A percentile compares a stretch with the other conserved stretches of the same genome.
phyloP scores from a whole-genome alignment of 2,888 invertebrate genomes.

The Hyppa rectilinea region DNA sequence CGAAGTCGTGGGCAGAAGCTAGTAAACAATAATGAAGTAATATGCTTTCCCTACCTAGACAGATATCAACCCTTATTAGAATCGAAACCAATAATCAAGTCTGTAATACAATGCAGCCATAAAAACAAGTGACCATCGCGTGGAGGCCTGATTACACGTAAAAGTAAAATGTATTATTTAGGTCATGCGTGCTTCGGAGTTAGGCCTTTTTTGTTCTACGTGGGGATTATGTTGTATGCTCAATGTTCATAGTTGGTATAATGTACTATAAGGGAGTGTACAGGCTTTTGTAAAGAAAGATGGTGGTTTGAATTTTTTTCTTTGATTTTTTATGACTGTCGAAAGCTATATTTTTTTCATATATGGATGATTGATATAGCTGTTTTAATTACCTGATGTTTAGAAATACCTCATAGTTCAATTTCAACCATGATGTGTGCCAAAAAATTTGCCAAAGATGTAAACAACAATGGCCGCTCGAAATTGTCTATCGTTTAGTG shows the following conservation, averaged over 20 bases:
- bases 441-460: no score
- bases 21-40: neutral
- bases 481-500: no score
- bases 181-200: constrained; percentile 64
- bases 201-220: constrained; percentile 26
- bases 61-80: constrained; percentile 12
- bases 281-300: neutral
- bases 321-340: neutral
- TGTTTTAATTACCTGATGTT: neutral
- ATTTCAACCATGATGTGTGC: neutral
- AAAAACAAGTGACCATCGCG: constrained; percentile 50
- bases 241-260: neutral
- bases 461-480: no score
- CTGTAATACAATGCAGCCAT: constrained; percentile 39
- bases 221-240: neutral
- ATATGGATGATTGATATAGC: neutral
- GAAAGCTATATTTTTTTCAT: neutral
- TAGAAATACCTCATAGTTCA: constrained; percentile 19
- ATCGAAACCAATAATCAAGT: constrained; percentile 25
- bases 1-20: no score
- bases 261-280: constrained; percentile 11
- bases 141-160: constrained; percentile 54
- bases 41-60: neutral
- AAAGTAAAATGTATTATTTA: constrained; percentile 55
- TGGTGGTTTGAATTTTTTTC: neutral